Base-by-base conservation (phyloP, 2,888 invertebrate genomes). In the Dolomedes plantarius region DNA sequence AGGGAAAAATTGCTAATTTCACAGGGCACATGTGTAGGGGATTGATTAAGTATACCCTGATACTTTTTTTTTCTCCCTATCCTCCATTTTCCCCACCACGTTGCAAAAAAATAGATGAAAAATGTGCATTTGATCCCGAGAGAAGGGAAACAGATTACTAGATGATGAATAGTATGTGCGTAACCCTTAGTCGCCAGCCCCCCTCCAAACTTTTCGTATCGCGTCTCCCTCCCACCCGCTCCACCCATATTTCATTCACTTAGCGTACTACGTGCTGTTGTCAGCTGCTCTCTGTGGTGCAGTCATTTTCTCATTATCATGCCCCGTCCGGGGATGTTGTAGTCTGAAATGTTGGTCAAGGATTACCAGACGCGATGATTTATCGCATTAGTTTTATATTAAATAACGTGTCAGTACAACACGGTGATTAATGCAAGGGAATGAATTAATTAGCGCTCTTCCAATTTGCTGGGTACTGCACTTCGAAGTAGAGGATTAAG, bases 131-230 rank as follows among this genome's bases (percentile, higher is more conserved):
- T 85, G 83, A 85, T 85, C 83, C 77, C 72, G 5, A 67, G 56
- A 77, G 77, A 85, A 77, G 67, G 68, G 73, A 67, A 85, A 77
- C 83, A 85, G 83, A 85, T 85, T 83, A 83, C 67, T 41, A 69
- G 77, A 85, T 85, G 83, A 85, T 85, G 83, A 85, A 85, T 85
- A 62, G 76, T 85, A 62, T 76, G 46, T 75, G 69, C 65, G 82
- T 76, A 83, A 83, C 83, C 73, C 74, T 83, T 46, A 41, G 28
- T 50, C 64, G 46, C 68, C 32, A 16, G 23, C 32, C 29, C 41
- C 32, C 19, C 16, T 68, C 36, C 23, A 39, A 65, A 28, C 56
- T 56, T 56, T 56, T 56, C 56, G 56, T 23, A 56, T 56, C 29
- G 1, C 23, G 0, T 9, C n/a, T n/a, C n/a, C 65, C 41, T 11